Evolutionary conservation across 2,113 vertebrate species (phyloP).

Genomic region (Dipodomys stephensi): DNA sequence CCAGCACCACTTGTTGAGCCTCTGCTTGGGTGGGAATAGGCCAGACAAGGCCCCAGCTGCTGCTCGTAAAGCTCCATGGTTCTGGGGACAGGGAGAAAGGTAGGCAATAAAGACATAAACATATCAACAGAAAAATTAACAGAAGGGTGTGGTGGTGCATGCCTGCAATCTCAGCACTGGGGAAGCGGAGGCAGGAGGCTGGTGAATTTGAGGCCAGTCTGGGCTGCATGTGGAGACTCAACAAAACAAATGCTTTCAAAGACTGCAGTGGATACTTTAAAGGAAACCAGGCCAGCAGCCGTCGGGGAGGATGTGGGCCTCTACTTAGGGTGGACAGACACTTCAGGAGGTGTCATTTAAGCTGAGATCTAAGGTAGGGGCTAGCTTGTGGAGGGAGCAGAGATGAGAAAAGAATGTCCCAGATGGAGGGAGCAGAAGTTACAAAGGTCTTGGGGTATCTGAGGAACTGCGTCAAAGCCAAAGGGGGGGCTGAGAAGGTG

Average conservation of each 20-base stretch:
- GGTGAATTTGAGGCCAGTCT: not conserved
- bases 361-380: not conserved
- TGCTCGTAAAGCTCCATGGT: not conserved
- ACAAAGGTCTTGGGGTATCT: not conserved
- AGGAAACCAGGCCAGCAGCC: not conserved
- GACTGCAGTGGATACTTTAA: not conserved
- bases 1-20: not conserved
- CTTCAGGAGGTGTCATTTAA: not conserved
- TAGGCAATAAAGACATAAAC: not conserved
- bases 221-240: not conserved
- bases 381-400: not conserved
- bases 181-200: not conserved
- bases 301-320: not conserved
- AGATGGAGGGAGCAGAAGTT: not conserved
- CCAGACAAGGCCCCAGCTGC: not conserved
- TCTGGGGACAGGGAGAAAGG: not conserved
- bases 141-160: not conserved
- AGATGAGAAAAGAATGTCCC: constrained; percentile 36
- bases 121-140: not conserved
- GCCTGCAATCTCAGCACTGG: not conserved
- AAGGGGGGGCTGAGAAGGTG: not conserved
- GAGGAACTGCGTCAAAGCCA: not conserved
- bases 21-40: not conserved
- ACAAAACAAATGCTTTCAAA: not conserved
- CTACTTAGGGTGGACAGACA: not conserved